Evolutionary conservation across 2,113 vertebrate genomes (phyloP).

Genomic region (Suricata suricatta): DNA sequence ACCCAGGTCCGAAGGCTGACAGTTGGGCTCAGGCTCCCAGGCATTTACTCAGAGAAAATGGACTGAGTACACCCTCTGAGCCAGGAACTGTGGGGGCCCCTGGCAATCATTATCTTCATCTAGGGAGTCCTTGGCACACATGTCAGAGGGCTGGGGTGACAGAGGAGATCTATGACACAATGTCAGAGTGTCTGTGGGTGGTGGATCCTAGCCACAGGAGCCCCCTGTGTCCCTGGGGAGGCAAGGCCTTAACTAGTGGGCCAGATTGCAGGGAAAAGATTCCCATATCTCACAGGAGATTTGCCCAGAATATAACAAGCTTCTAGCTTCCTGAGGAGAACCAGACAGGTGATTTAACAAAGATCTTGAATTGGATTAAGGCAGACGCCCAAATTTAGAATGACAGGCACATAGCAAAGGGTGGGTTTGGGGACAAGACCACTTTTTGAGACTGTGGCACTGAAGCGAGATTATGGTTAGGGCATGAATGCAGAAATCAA

Average conservation of each 20-base stretch:
- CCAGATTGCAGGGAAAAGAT: not conserved
- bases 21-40: not conserved
- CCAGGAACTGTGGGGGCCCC: not conserved
- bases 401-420: not conserved
- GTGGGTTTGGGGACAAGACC: not conserved
- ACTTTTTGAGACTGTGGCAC: not conserved
- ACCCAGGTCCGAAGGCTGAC: not conserved
- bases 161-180: not conserved
- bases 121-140: not conserved
- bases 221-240: not conserved
- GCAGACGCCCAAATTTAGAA: not conserved
- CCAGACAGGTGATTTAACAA: not conserved
- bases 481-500: not conserved
- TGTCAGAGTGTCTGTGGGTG: not conserved
- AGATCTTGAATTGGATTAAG: not conserved
- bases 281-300: not conserved
- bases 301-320: not conserved
- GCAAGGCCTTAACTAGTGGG: too few species aligned
- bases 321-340: not conserved
- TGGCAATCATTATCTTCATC: not conserved
- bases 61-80: not conserved
- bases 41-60: not conserved
- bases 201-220: not conserved
- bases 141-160: not conserved
- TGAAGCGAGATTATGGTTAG: fast-evolving